Conservation (phyloP, 2,113 vertebrate species). For the Salvelinus namaycush region DNA sequence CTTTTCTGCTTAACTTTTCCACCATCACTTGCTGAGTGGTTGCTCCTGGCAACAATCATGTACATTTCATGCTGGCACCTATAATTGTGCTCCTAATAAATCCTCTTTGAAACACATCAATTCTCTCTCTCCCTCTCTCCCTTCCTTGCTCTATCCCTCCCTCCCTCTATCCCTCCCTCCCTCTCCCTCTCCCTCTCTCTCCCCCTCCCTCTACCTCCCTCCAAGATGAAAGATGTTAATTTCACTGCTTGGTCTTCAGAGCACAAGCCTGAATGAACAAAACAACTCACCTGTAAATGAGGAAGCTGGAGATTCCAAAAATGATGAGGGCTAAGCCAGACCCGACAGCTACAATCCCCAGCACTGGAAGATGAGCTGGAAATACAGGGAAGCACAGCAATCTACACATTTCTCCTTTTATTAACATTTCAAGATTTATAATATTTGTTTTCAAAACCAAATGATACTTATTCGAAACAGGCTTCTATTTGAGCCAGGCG, state of each 20-base stretch:
- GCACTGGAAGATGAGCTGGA: conserved; percentile 83
- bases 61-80: conserved; percentile 62
- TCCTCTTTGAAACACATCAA: no score
- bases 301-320: conserved; percentile 95
- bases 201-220: neutral
- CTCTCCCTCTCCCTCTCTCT: neutral
- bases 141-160: neutral
- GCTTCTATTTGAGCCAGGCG: no score
- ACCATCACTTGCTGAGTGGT: conserved; percentile 56
- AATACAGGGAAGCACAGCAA: conserved; percentile 25
- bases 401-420: no score
- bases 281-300: conserved; percentile 91
- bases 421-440: no score
- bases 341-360: conserved; percentile 92
- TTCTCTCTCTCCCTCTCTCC: neutral
- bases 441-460: no score
- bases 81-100: conserved; percentile 20
- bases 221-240: neutral
- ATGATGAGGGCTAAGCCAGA: conserved; percentile 94
- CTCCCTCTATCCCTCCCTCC: neutral
- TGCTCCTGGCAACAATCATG: conserved; percentile 59
- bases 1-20: neutral
- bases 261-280: conserved; percentile 21
- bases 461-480: no score
- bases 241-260: conserved; percentile 10